These are phyloP conservation scores for Tetrao urogallus DNA, from an alignment of 2,113 vertebrate genomes.

Conservation along the genomic window DNA sequence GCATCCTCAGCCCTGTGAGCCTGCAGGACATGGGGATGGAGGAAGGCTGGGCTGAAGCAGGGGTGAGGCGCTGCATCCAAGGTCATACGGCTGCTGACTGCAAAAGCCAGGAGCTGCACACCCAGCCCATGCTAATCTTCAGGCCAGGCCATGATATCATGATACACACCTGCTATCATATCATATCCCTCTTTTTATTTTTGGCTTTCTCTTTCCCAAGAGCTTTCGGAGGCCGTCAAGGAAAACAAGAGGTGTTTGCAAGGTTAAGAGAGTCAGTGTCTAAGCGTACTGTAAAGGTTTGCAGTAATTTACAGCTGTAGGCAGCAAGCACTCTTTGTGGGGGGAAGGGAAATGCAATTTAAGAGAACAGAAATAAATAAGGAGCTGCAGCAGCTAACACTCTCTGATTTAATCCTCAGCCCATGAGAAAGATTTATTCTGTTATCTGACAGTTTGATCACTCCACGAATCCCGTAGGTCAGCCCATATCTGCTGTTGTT, in stretches of 20 bases:
- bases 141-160: fast-evolving
- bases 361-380: constrained; percentile 66
- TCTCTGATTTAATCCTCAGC: constrained; percentile 66
- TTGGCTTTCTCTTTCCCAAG: not conserved
- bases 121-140: fast-evolving
- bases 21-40: not conserved
- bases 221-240: not conserved
- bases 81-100: fast-evolving
- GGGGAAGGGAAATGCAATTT: constrained; percentile 66
- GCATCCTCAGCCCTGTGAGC: not conserved
- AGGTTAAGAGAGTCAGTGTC: constrained; percentile 59
- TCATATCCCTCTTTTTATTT: not conserved
- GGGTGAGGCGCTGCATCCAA: not conserved
- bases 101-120: not conserved
- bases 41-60: not conserved
- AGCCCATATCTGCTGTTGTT: constrained; percentile 34
- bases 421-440: constrained; percentile 64
- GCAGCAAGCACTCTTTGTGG: constrained; percentile 14
- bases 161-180: not conserved
- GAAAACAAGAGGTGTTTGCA: constrained; percentile 43
- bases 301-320: constrained; percentile 62
- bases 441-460: constrained; percentile 67
- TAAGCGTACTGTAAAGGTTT: constrained; percentile 35
- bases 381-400: constrained; percentile 9
- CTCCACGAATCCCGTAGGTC: constrained; percentile 65